Percentiles rank a stretch among this genome's conserved stretches.
phyloP scores from a whole-genome alignment of 2,888 invertebrate genomes.

The Chrysodeixis includens region DNA sequence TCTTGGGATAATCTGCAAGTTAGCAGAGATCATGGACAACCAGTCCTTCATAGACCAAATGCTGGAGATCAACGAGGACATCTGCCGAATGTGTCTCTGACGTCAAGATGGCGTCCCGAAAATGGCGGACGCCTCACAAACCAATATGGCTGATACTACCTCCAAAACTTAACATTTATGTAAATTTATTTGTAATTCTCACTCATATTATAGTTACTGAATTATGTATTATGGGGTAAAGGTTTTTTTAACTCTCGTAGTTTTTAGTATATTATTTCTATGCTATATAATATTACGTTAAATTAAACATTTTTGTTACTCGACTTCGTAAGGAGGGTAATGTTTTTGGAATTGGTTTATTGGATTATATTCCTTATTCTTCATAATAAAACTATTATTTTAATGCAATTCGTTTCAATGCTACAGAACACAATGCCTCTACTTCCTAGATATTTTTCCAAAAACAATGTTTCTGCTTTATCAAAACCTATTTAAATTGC shows the following conservation, averaged over 20 bases:
- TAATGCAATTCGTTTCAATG: conserved; percentile 32
- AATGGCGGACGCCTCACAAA: conserved; percentile 64
- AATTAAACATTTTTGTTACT: conserved; percentile 30
- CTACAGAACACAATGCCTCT: not conserved
- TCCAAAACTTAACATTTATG: conserved; percentile 43
- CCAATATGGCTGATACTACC: conserved; percentile 43
- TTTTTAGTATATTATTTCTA: conserved; percentile 18
- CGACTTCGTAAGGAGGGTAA: too few relatives aligned
- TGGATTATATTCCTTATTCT: conserved; percentile 47
- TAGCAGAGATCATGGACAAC: conserved; percentile 92
- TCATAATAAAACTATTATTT: conserved; percentile 51
- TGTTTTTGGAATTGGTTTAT: conserved; percentile 49
- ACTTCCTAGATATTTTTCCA: too few relatives aligned
- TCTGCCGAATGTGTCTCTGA: conserved; percentile 93
- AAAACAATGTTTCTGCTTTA: not conserved
- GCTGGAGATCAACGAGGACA: conserved; percentile 94
- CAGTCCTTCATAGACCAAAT: conserved; percentile 93
- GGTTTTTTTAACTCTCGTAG: conserved; percentile 53
- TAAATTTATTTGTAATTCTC: conserved; percentile 58
- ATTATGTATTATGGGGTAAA: conserved; percentile 52
- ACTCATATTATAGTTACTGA: conserved; percentile 48
- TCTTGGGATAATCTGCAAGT: conserved; percentile 89
- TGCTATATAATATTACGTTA: conserved; percentile 29
- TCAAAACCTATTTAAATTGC: too few relatives aligned
- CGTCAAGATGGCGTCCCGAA: conserved; percentile 67